Percentiles rank a stretch among this genome's conserved stretches.
Conservation (phyloP, 2,113 vertebrate genomes). For the Raphicerus campestris region DNA sequence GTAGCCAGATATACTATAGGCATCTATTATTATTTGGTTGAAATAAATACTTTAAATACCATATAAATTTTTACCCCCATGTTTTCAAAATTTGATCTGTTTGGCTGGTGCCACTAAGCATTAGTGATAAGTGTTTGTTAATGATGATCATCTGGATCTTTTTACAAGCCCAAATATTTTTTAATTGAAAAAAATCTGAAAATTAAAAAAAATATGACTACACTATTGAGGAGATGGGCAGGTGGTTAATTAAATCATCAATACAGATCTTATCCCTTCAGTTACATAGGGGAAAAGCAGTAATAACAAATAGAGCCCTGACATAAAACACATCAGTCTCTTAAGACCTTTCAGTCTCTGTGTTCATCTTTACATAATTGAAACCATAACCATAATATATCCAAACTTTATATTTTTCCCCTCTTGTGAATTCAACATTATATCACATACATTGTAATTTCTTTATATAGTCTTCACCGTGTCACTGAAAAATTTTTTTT, state of each 20-base stretch:
- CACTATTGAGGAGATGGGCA: neutral
- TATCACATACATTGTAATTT: neutral
- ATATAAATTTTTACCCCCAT: neutral
- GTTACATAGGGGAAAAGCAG: neutral
- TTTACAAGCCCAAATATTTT: neutral
- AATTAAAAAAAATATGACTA: neutral
- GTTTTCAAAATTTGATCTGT: neutral
- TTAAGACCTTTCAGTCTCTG: neutral
- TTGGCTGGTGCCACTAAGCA: neutral
- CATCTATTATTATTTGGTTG: neutral
- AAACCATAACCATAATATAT: neutral
- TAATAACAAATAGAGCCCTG: neutral
- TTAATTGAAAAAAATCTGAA: neutral
- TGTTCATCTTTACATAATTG: neutral
- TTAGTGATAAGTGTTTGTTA: neutral
- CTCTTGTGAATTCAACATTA: neutral
- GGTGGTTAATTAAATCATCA: neutral
- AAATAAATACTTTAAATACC: neutral
- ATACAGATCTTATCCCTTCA: neutral
- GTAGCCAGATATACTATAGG: neutral
- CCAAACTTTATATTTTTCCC: neutral
- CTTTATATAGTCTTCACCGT: neutral
- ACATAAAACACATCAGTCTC: neutral
- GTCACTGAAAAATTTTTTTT: neutral
- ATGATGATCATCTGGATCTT: neutral